Conservation (phyloP, 2,888 invertebrate genomes). For the Drosophila limbata region DNA sequence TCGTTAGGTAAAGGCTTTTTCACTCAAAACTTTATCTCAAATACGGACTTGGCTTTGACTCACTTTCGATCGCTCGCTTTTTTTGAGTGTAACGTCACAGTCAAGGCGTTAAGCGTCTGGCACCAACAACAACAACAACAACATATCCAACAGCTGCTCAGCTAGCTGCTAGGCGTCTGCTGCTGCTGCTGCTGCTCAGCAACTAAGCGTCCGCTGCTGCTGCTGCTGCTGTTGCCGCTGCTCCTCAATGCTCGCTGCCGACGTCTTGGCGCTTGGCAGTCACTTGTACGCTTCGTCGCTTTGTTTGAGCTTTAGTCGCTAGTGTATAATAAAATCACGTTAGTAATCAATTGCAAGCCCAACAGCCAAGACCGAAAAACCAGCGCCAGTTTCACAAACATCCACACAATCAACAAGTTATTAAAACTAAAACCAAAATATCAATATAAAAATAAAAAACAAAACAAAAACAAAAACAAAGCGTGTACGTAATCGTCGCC, state of each 20-base stretch:
- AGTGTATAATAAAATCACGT: conserved; percentile 85
- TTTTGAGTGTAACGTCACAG: conserved; percentile 51
- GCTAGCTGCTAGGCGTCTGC: conserved; percentile 17
- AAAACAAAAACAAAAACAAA: conserved; percentile 10
- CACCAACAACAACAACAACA: conserved; percentile 36
- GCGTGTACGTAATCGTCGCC: conserved; percentile 49
- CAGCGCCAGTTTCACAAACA: conserved; percentile 66
- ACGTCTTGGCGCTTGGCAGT: conserved; percentile 45
- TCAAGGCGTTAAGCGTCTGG: conserved; percentile 59
- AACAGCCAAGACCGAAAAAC: conserved; percentile 83
- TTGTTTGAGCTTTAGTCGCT: conserved; percentile 83
- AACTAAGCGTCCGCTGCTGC: conserved; percentile 20
- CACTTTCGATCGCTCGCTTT: conserved; percentile 66
- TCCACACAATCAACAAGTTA: conserved; percentile 35
- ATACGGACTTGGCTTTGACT: conserved; percentile 57
- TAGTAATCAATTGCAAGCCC: conserved; percentile 85
- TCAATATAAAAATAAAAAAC: conserved; percentile 2
- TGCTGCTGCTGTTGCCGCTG: not conserved
- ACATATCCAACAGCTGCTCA: conserved; percentile 14
- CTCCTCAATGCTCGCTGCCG: conserved; percentile 34
- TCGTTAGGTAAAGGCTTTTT: conserved; percentile 9
- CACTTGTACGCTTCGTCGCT: conserved; percentile 55
- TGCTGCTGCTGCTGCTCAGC: conserved; percentile 22
- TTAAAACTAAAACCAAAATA: conserved; percentile 22
- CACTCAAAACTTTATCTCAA: conserved; percentile 66